Conservation (phyloP, 2,113 vertebrate genomes). For the Zosterops hypoxanthus region DNA sequence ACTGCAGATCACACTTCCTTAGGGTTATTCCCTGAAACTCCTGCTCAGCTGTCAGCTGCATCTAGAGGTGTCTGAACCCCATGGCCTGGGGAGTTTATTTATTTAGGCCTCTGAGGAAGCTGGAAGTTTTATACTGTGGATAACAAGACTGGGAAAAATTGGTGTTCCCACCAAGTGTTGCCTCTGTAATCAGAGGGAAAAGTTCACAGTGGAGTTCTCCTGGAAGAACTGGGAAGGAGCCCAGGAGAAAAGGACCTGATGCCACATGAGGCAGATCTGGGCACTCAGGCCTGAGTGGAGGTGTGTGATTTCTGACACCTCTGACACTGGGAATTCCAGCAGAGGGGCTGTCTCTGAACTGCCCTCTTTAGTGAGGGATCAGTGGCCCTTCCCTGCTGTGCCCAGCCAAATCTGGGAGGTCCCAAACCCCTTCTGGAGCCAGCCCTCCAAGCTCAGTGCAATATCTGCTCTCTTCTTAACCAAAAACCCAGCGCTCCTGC, state of each 20-base stretch:
- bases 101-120: neutral
- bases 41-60: neutral
- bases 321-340: neutral
- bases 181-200: neutral
- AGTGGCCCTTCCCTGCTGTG: neutral
- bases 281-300: too few relatives aligned
- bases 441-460: neutral
- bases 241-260: neutral
- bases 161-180: neutral
- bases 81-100: neutral
- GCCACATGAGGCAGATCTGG: neutral
- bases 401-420: neutral
- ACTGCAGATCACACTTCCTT: accelerated
- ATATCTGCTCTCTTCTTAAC: neutral
- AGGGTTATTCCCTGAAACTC: neutral
- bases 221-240: neutral
- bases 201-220: neutral
- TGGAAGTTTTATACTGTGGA: neutral
- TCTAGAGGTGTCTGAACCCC: neutral
- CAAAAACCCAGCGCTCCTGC: neutral
- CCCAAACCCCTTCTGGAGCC: neutral
- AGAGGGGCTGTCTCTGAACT: neutral
- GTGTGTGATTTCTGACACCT: neutral
- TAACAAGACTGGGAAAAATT: neutral
- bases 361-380: too few relatives aligned